Evolutionary conservation across 2,797 vertebrate genomes (phyloP).

Genomic region (Cirrhinus mrigala): DNA sequence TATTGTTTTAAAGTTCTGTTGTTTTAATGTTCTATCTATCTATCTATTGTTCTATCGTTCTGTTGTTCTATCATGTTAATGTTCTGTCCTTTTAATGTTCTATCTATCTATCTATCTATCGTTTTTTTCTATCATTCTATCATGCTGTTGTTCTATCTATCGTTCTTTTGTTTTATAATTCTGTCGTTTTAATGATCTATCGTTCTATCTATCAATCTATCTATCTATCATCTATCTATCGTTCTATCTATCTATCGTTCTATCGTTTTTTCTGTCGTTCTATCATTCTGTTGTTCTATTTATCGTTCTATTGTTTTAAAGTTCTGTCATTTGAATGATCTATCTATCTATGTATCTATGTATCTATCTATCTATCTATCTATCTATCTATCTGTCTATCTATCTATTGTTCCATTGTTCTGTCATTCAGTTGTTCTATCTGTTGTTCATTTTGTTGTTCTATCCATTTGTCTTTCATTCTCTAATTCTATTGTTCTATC

Average conservation of each 20-base stretch:
- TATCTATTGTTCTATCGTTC: background rate
- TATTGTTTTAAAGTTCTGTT: background rate
- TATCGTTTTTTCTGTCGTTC: too few species aligned
- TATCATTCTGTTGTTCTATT: too few species aligned
- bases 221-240: background rate
- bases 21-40: background rate
- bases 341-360: too few species aligned
- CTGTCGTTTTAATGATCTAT: too few species aligned
- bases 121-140: background rate
- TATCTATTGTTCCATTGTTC: background rate
- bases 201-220: background rate
- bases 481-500: background rate
- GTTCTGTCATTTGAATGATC: background rate
- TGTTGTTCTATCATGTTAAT: too few species aligned
- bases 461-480: background rate
- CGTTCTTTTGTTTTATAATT: too few species aligned
- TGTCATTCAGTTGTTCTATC: background rate
- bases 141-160: background rate
- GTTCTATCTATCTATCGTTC: background rate
- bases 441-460: background rate
- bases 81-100: background rate
- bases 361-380: background rate
- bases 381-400: background rate
- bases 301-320: background rate
- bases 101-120: background rate